Conservation (phyloP, 2,797 vertebrate genomes). For the Protonibea diacanthus region DNA sequence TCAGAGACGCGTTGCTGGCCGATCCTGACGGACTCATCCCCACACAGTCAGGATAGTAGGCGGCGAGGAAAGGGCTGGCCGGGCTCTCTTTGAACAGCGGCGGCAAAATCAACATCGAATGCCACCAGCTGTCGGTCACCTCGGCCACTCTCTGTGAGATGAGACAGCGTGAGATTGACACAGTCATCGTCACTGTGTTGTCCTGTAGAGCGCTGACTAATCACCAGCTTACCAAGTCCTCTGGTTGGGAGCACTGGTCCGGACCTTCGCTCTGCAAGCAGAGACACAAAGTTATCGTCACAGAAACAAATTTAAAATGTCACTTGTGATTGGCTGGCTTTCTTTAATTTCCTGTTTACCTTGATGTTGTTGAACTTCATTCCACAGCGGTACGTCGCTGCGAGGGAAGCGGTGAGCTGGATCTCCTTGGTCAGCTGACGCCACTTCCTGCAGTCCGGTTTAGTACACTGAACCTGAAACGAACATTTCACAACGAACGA, state of each 20-base stretch:
- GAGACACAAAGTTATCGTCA: conserved; percentile 16
- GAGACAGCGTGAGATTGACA: not conserved
- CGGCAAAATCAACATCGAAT: conserved; percentile 97
- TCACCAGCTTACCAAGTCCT: conserved; percentile 89
- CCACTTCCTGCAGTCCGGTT: conserved; percentile 94
- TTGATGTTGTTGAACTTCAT: conserved; percentile 93
- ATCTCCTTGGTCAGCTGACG: conserved; percentile 97
- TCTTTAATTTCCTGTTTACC: conserved; percentile 74
- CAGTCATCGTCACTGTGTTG: not conserved
- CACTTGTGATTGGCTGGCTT: not conserved
- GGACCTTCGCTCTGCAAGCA: conserved; percentile 88
- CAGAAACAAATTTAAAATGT: not conserved
- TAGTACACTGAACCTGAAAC: conserved; percentile 94
- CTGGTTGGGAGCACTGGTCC: conserved; percentile 94
- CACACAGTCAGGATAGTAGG: conserved; percentile 99
- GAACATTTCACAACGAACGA: not conserved
- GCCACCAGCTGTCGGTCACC: conserved; percentile 96
- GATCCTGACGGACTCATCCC: conserved; percentile 97
- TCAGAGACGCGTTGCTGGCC: conserved; percentile 81
- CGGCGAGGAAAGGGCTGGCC: conserved; percentile 92
- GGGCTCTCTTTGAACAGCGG: conserved; percentile 97
- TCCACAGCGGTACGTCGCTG: conserved; percentile 92
- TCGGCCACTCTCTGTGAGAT: conserved; percentile 92
- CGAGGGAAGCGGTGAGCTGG: conserved; percentile 91
- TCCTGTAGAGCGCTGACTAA: no score